Evolutionary conservation across 1,140 invertebrate species (phyloP).

Genomic region (Drosophila tani): DNA sequence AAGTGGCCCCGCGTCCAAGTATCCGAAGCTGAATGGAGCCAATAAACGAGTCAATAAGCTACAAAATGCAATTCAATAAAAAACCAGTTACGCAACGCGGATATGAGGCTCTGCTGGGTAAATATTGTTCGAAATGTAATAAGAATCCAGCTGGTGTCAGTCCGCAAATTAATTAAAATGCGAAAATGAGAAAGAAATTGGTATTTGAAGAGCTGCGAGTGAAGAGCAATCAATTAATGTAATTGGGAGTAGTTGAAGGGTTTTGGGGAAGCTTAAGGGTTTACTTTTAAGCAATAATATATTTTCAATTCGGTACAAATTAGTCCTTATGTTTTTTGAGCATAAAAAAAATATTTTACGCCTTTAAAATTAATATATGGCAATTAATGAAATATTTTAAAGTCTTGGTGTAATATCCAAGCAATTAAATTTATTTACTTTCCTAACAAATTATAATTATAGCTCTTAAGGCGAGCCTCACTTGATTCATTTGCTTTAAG

Average conservation of each 20-base stretch:
- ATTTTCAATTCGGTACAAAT: too few species aligned
- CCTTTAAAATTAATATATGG: too few species aligned
- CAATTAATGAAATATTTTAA: too few species aligned
- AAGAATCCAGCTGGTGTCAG: conserved; percentile 15
- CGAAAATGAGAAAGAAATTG: not conserved
- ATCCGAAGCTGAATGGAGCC: conserved; percentile 38
- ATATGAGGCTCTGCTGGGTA: conserved; percentile 17
- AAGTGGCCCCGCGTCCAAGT: conserved; percentile 31
- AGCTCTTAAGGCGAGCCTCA: not conserved
- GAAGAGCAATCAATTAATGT: not conserved
- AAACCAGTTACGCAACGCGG: conserved; percentile 20
- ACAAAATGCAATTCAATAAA: conserved; percentile 25
- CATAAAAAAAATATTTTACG: too few species aligned
- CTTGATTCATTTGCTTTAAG: not conserved
- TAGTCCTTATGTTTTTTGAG: too few species aligned
- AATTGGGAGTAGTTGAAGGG: not conserved
- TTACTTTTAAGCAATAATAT: too few species aligned
- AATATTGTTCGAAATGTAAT: conserved; percentile 32
- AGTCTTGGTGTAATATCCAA: too few species aligned
- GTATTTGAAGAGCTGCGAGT: not conserved
- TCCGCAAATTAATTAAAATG: conserved; percentile 23
- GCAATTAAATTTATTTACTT: not conserved
- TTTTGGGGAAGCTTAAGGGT: not conserved
- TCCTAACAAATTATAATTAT: not conserved
- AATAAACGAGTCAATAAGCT: conserved; percentile 48